Evolutionary conservation across 1,140 invertebrate species (phyloP), one percentile per base, ranked within the genome.

Genomic region (Drosophila micromelanica): DNA sequence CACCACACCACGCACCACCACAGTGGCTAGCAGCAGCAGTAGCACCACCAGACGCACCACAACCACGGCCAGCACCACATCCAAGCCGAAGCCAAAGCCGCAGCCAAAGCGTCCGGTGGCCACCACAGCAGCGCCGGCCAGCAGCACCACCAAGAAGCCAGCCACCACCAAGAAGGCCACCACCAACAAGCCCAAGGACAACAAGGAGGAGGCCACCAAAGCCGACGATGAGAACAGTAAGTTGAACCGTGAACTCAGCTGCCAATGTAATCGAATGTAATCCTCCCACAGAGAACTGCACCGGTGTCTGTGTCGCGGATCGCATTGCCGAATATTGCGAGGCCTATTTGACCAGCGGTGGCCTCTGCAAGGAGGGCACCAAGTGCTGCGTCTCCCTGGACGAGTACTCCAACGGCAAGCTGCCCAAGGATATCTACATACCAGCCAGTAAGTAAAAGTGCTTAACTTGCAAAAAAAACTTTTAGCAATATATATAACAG

Each of bases 321-420:
- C 93, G 95, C 5, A 95, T 97, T 54, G 95, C 96, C 0, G 94
- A 95, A 78, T 98, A 97, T 89, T 98, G 97, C 87, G 96, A 97
- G 78, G 96, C 96, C 0, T 96, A 97, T 60, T 90, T 98, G 5
- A 95, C 95, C 43, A 94, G 95, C 1, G 92, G 93, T 12, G 93
- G 93, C 5, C 92, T 97, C 0, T 97, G 96, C 89, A 95, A 96
- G 76, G 87, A 94, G 13, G 95, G 95, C 8, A 93, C 95, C 52
- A 93, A 94, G 60, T 97, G 96, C 92, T 97, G 96, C 90, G 95
- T 97, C 1, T 95, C 96, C 5, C 94, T 94, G 45, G 96, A 97
- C 67, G 92, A 93, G 0, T 96, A 95, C 78, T 94, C 94, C 11
- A 90, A 90, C 1, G 95, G 95, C 64, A 93, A 94, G 45, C 93